A percentile compares a stretch with the other conserved stretches of the same genome.
phyloP scores from a whole-genome alignment of 2,888 invertebrate species.

The Parnassius mnemosyne region DNA sequence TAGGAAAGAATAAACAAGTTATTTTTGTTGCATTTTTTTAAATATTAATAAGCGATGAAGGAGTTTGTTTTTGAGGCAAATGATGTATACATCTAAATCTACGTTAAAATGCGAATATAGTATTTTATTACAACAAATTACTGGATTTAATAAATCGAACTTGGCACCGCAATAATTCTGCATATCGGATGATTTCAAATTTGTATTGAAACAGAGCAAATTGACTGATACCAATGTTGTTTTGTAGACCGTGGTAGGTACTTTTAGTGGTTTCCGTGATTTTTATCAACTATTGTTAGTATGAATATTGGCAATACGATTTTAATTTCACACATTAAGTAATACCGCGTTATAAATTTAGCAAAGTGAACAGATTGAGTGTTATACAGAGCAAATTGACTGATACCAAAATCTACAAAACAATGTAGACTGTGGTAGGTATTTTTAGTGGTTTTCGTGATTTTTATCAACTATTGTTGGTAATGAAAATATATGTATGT shows the following conservation, averaged over 20 bases:
- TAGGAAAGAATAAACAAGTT: too few relatives aligned
- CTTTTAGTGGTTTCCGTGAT: slow-evolving; percentile 16
- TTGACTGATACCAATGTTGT: slow-evolving; percentile 8
- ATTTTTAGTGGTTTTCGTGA: slow-evolving; percentile 14
- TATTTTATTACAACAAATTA: background rate
- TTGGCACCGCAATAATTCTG: slow-evolving; percentile 7
- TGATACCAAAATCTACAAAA: too few relatives aligned
- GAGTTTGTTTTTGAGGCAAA: too few relatives aligned
- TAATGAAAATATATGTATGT: too few relatives aligned
- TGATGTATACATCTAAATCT: too few relatives aligned
- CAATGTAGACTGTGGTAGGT: background rate
- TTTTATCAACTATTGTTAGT: slow-evolving; percentile 16
- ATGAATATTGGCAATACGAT: too few relatives aligned
- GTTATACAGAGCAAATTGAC: slow-evolving; percentile 7
- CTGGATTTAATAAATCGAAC: background rate
- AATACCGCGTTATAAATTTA: too few relatives aligned
- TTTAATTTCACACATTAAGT: too few relatives aligned
- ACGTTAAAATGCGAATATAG: too few relatives aligned
- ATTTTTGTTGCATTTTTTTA: too few relatives aligned
- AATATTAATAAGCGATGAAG: too few relatives aligned
- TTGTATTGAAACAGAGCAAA: slow-evolving; percentile 18
- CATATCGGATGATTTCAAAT: slow-evolving; percentile 8
- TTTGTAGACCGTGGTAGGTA: background rate
- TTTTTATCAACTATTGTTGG: slow-evolving; percentile 16
- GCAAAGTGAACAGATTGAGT: too few relatives aligned